A percentile compares a stretch with the other conserved stretches of the same genome.
Evolutionary conservation across 2,888 invertebrate species (phyloP).

Genomic region (Hybos culiciformis): DNA sequence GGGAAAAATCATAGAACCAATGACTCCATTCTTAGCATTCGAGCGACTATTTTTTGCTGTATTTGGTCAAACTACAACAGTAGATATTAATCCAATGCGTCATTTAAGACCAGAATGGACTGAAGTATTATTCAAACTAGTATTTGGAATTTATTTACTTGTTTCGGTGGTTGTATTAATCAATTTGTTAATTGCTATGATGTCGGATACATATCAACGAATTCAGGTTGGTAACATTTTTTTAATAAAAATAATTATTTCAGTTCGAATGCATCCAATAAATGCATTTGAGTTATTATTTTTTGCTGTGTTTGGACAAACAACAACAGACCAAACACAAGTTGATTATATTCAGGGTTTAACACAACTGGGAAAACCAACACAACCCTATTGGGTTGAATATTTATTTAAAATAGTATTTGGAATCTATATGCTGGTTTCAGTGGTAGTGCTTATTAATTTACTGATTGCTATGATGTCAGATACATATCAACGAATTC

Average conservation of each 20-base stretch:
- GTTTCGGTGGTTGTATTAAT: conserved; percentile 96
- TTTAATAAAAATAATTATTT: neutral
- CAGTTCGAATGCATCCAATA: conserved; percentile 84
- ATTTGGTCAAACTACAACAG: conserved; percentile 84
- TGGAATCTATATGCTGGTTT: conserved; percentile 96
- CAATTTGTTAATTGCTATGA: conserved; percentile 99
- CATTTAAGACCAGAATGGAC: conserved; percentile 66
- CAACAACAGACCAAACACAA: conserved; percentile 65
- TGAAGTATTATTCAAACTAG: conserved; percentile 73
- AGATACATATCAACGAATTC: conserved; percentile 98
- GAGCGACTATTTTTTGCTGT: conserved; percentile 97
- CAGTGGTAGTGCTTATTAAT: conserved; percentile 97
- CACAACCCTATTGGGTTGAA: conserved; percentile 71
- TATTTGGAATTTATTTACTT: conserved; percentile 95
- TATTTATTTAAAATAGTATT: conserved; percentile 77
- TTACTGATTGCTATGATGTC: conserved; percentile 99
- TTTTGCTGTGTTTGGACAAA: conserved; percentile 97
- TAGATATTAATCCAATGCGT: conserved; percentile 65
- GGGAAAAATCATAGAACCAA: conserved; percentile 35
- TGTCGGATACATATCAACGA: conserved; percentile 99
- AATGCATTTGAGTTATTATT: conserved; percentile 95
- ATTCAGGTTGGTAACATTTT: conserved; percentile 71
- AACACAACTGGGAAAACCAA: conserved; percentile 37
- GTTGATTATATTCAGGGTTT: conserved; percentile 48
- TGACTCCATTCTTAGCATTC: conserved; percentile 83